Conservation (phyloP, 2,113 vertebrate species). For the Spheniscus mendiculus region DNA sequence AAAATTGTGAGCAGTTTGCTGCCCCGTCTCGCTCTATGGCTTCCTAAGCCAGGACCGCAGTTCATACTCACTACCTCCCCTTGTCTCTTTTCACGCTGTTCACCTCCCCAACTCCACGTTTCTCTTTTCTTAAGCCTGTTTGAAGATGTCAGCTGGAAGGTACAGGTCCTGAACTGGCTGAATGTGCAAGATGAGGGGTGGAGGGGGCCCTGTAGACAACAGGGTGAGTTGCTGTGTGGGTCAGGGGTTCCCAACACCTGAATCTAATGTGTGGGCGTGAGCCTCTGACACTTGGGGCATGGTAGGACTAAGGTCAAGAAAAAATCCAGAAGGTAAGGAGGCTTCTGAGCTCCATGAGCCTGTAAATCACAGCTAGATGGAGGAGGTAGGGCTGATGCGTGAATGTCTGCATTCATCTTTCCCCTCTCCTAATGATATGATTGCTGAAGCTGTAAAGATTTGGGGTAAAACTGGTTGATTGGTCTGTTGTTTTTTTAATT, state of each 20-base stretch:
- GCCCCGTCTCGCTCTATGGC: not conserved
- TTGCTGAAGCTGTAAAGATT: not conserved
- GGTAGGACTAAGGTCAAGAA: not conserved
- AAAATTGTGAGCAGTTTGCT: not conserved
- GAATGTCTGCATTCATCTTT: not conserved
- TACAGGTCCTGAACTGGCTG: not conserved
- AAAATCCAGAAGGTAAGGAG: not conserved
- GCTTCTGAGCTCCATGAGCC: not conserved
- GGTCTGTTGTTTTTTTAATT: not conserved
- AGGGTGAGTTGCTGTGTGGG: not conserved
- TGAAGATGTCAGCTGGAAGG: not conserved
- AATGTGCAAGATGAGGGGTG: not conserved
- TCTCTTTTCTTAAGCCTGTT: not conserved
- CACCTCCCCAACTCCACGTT: not conserved
- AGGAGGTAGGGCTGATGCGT: not conserved
- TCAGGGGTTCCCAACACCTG: accelerated
- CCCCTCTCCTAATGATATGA: not conserved
- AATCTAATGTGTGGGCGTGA: not conserved
- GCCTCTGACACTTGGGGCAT: not conserved
- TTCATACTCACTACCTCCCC: not conserved
- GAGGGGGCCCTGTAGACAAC: not conserved
- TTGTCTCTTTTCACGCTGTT: not conserved
- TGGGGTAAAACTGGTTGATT: not conserved
- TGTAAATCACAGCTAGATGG: not conserved
- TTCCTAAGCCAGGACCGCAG: not conserved